phyloP scores from a whole-genome alignment of 2,888 invertebrate species.

The Erebia epiphron region DNA sequence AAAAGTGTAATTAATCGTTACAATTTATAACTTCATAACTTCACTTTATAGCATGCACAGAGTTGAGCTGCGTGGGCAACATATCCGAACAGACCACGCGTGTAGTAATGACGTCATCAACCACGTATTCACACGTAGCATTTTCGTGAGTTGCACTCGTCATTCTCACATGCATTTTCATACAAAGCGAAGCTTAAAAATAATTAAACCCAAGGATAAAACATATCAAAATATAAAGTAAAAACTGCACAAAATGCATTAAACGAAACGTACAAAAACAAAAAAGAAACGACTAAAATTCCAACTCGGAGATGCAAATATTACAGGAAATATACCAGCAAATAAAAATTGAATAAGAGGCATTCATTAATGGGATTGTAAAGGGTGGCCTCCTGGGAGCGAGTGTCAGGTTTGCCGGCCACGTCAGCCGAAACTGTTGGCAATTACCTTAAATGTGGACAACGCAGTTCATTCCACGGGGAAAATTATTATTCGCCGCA shows the following conservation, averaged over 20 bases:
- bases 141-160: too few relatives aligned
- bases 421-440: constrained; percentile 78
- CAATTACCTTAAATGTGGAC: constrained; percentile 83
- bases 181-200: neutral
- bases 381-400: constrained; percentile 71
- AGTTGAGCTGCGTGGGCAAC: too few relatives aligned
- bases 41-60: too few relatives aligned
- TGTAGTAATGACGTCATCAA: too few relatives aligned
- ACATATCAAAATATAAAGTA: neutral
- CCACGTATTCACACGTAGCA: too few relatives aligned
- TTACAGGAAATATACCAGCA: constrained; percentile 42
- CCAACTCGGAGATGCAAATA: constrained; percentile 30
- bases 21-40: too few relatives aligned
- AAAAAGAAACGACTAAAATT: constrained; percentile 15
- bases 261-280: constrained; percentile 4
- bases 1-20: too few relatives aligned
- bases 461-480: constrained; percentile 73
- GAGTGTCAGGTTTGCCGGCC: constrained; percentile 75
- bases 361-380: constrained; percentile 80
- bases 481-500: constrained; percentile 79
- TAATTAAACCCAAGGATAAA: neutral
- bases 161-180: too few relatives aligned
- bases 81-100: too few relatives aligned
- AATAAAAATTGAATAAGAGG: constrained; percentile 74
- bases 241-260: neutral